Conservation (phyloP, 2,888 invertebrate genomes). For the Lordiphosa fenestrarum region DNA sequence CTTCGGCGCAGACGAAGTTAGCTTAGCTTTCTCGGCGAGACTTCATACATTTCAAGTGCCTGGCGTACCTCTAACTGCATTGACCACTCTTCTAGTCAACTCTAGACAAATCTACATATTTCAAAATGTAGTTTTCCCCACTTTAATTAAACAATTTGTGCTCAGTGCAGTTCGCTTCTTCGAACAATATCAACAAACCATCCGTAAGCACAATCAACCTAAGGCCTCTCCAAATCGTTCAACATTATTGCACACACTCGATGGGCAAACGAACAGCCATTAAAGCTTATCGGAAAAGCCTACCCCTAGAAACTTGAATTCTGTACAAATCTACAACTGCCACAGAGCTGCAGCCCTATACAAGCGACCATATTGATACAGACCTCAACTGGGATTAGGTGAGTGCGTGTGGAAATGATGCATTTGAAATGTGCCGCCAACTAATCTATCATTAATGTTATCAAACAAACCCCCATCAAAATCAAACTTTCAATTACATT, state of each 20-base stretch:
- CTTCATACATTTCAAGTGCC: too few species aligned
- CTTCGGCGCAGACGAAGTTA: too few species aligned
- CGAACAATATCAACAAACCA: constrained; percentile 4
- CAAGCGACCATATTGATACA: constrained; percentile 58
- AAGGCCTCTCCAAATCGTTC: constrained; percentile 7
- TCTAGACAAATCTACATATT: too few species aligned
- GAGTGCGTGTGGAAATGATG: constrained; percentile 57
- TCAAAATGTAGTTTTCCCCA: too few species aligned
- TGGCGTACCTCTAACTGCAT: too few species aligned
- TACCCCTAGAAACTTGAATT: constrained; percentile 35
- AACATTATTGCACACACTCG: constrained; percentile 24
- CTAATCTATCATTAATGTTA: constrained; percentile 55
- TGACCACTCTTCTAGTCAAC: too few species aligned
- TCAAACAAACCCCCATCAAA: constrained; percentile 27
- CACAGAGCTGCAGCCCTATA: constrained; percentile 15
- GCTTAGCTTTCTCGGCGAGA: too few species aligned
- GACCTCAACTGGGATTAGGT: constrained; percentile 79
- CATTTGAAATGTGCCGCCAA: constrained; percentile 58
- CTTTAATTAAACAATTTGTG: neutral
- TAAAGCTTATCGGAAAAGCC: constrained; percentile 62
- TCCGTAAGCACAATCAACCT: constrained; percentile 19
- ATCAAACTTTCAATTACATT: constrained; percentile 40
- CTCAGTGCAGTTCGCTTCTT: constrained; percentile 17
- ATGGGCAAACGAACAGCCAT: constrained; percentile 53
- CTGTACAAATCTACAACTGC: constrained; percentile 15